Evolutionary conservation across 2,113 vertebrate genomes (phyloP), one percentile per base, ranked within the genome.

Genomic region (Hypanus sabinus): DNA sequence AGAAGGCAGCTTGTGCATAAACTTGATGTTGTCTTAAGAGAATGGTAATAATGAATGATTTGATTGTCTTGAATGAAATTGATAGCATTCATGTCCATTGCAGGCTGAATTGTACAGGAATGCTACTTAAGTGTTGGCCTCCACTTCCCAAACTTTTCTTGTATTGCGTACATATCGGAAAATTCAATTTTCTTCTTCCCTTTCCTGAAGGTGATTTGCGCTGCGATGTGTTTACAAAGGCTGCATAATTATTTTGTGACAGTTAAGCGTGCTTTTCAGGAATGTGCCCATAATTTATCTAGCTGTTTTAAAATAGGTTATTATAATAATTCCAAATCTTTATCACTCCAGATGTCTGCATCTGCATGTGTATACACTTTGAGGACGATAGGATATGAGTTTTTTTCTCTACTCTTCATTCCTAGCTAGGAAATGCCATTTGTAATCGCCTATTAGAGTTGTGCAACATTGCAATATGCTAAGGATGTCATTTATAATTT

Each of bases 61-160:
- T 85, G 80, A 36, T 11, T 85, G 81, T 24, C 46, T 85, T 85
- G 81, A 83, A 38, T 38, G 5, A 85, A 85, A 46, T 10, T 8
- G 81, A 60, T 10, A 85, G 46, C 24, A 27, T 85, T 57, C 81
- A 57, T 30, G 10, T 57, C 24, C 27, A 20, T 83, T 83, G 38
- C n/a, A 33, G 36, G 33, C 30, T 33, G 85, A 90, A 1, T 60
- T 38, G n/a, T 90, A 16, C 38, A 33, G 18, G 62, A 90, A 90
- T 65, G 60, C 60, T 60, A 88, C 14, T 90, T 65, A n/a, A 14
- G 3, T 20, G 85, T 68, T 65, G 33, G 11, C 20, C 14, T 90
- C 30, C 62, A 90, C 20, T 90, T 90, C 65, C 60, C 65, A 90
- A 68, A 90, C 30, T 68, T 85, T 60, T 90, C 33, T 90, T 88